Evolutionary conservation across 2,888 invertebrate species (phyloP).

Genomic region (Eutolmus rufibarbis): DNA sequence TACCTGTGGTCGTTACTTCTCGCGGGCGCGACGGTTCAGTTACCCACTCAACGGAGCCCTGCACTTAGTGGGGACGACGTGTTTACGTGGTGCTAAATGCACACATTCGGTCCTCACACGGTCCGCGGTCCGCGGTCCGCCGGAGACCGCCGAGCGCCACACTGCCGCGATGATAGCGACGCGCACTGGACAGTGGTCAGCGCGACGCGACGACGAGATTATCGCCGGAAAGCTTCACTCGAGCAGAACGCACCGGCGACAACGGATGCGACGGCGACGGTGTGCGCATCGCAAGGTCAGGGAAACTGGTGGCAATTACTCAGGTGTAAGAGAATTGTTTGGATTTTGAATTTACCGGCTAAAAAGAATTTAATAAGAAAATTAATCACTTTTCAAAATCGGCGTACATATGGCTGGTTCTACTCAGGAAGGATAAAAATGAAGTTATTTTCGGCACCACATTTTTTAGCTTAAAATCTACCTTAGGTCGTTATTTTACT

Average conservation of each 20-base stretch:
- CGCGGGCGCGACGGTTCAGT: not conserved
- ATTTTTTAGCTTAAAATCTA: too few species aligned
- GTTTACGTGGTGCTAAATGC: not conserved
- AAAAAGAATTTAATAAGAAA: not conserved
- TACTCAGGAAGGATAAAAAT: too few species aligned
- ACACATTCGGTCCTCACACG: not conserved
- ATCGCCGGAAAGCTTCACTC: not conserved
- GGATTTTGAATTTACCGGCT: not conserved
- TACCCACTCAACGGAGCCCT: not conserved
- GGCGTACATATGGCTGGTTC: too few species aligned
- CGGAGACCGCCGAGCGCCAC: not conserved
- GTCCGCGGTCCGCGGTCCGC: not conserved
- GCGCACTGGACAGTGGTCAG: not conserved
- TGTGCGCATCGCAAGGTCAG: not conserved
- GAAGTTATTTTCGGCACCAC: too few species aligned
- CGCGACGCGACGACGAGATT: not conserved
- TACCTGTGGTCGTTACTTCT: not conserved
- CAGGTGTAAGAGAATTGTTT: not conserved
- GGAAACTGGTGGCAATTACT: not conserved
- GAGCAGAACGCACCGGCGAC: not conserved
- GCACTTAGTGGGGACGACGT: not conserved
- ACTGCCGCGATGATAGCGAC: not conserved
- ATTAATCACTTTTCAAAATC: too few species aligned
- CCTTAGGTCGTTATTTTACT: too few species aligned
- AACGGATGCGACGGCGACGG: not conserved